A percentile compares a stretch with the other conserved stretches of the same genome.
Evolutionary conservation across 2,888 invertebrate genomes (phyloP).

Genomic region (Theretra japonica): DNA sequence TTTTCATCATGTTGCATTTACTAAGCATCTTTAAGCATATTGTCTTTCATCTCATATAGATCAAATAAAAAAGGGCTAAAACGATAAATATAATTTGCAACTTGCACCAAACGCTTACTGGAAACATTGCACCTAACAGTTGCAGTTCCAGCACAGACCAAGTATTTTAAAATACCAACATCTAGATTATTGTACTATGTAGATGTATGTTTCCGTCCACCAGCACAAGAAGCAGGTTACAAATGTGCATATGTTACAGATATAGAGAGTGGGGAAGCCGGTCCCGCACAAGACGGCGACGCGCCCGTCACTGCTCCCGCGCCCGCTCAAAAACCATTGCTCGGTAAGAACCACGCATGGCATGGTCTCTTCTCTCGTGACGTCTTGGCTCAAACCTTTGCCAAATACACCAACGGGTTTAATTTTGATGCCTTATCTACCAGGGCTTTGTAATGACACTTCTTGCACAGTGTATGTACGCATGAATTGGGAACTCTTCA

Average conservation of each 20-base stretch:
- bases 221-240: neutral
- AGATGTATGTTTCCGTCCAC: neutral
- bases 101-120: no score
- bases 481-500: slow-evolving; percentile 2
- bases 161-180: neutral
- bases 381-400: slow-evolving; percentile 2
- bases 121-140: no score
- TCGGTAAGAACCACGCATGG: slow-evolving; percentile 67
- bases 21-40: no score
- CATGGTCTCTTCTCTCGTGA: slow-evolving; percentile 38
- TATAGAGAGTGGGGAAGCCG: slow-evolving; percentile 65
- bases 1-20: no score
- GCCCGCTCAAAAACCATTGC: slow-evolving; percentile 44
- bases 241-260: slow-evolving; percentile 58
- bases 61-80: no score
- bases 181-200: neutral
- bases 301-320: slow-evolving; percentile 40
- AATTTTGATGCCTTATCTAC: neutral
- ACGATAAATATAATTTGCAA: no score
- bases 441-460: slow-evolving; percentile 4
- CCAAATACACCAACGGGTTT: neutral
- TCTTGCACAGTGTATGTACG: slow-evolving; percentile 2
- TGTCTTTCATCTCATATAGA: no score
- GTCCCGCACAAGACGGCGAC: slow-evolving; percentile 48
- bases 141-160: no score